Evolutionary conservation across 2,113 vertebrate genomes (phyloP).

Genomic region (Narcine bancroftii): DNA sequence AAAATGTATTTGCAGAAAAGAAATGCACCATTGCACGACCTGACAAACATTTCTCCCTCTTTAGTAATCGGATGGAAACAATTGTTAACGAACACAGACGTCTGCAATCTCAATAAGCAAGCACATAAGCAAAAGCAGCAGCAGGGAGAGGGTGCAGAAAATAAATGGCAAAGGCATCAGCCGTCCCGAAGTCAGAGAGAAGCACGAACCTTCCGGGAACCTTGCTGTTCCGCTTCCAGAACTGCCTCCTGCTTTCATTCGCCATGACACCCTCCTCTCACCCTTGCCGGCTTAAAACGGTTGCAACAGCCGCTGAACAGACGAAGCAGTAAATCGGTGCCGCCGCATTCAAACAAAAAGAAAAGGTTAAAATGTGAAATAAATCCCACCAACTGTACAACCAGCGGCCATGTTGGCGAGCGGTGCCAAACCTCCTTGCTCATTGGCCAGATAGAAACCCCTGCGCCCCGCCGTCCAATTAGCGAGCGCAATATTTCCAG

Average conservation of each 20-base stretch:
- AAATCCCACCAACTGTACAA: background rate
- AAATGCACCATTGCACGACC: background rate
- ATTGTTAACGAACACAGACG: background rate
- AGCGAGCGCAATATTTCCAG: background rate
- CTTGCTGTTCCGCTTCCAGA: constrained; percentile 84
- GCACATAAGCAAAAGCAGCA: background rate
- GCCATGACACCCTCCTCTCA: constrained; percentile 61
- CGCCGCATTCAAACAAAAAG: background rate
- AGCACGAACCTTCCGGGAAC: constrained; percentile 77
- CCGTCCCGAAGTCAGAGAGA: background rate
- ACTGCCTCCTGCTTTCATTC: constrained; percentile 80
- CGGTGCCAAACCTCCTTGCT: background rate
- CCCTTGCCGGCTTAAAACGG: background rate
- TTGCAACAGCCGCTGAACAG: background rate
- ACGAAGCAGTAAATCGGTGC: background rate
- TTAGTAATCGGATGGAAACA: too few species aligned
- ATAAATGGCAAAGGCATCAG: background rate
- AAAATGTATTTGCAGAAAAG: background rate
- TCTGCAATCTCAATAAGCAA: background rate
- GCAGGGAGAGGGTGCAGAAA: too few species aligned
- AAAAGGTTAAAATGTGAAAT: background rate
- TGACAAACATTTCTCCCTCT: background rate
- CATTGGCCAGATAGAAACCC: background rate
- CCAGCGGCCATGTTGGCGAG: constrained; percentile 20
- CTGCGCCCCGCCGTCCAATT: background rate